Conservation (phyloP, 1,140 invertebrate species). For the Tetraneura akinire region DNA sequence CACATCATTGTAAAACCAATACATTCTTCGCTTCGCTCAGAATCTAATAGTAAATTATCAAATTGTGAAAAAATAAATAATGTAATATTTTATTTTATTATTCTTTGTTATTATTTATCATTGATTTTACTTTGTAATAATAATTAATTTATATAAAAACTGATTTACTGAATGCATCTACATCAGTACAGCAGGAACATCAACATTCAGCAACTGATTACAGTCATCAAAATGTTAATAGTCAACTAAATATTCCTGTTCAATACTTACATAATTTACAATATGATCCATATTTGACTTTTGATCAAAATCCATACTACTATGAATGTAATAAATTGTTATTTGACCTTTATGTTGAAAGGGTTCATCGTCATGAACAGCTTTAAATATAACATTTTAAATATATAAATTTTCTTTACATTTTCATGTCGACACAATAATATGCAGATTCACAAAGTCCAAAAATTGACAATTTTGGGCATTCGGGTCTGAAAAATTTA, state of each 20-base stretch:
- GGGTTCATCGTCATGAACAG: constrained; percentile 58
- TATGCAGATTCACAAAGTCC: too few species aligned
- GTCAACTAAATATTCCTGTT: constrained; percentile 5
- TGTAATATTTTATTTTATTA: too few species aligned
- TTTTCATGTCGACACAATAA: too few species aligned
- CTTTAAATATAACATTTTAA: not conserved
- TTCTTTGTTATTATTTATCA: not conserved
- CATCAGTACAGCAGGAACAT: constrained; percentile 2
- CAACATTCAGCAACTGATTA: constrained; percentile 3
- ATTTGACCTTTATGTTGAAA: constrained; percentile 65
- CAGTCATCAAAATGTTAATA: not conserved
- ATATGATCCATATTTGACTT: constrained; percentile 64
- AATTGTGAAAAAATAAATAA: too few species aligned
- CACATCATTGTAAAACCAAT: too few species aligned
- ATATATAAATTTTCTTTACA: not conserved
- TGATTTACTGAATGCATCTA: constrained; percentile 17
- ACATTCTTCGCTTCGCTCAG: too few species aligned
- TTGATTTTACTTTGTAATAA: not conserved
- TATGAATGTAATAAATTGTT: constrained; percentile 68
- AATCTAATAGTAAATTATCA: too few species aligned
- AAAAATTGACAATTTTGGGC: too few species aligned
- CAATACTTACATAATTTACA: constrained; percentile 57
- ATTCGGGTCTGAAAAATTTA: too few species aligned
- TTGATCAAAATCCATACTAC: constrained; percentile 66
- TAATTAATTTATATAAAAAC: not conserved